Percentiles rank a stretch among this genome's conserved stretches.
Conservation (phyloP, 2,888 invertebrate species). For the Latrodectus hesperus region DNA sequence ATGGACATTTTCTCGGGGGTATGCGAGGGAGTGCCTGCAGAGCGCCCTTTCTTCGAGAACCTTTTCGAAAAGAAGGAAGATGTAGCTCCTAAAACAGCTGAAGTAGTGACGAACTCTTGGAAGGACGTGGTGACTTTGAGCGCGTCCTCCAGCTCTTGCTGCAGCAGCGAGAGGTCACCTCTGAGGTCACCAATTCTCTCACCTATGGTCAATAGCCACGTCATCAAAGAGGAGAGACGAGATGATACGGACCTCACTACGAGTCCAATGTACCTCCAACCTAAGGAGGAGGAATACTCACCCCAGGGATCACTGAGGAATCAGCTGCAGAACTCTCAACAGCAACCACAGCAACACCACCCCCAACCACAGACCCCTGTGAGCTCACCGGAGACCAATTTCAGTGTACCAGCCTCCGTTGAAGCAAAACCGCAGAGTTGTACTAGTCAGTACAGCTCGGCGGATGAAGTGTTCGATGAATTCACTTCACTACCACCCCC, state of each 20-base stretch:
- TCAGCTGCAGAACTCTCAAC: constrained; percentile 1
- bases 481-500: constrained; percentile 34
- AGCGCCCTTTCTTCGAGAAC: constrained; percentile 75
- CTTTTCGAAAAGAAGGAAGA: constrained; percentile 72
- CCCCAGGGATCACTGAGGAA: constrained; percentile 21
- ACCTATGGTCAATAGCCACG: constrained; percentile 31
- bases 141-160: constrained; percentile 71
- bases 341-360: constrained; percentile 17
- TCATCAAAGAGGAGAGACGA: constrained; percentile 37
- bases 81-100: constrained; percentile 60
- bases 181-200: constrained; percentile 59
- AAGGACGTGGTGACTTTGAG: constrained; percentile 71
- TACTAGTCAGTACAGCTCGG: constrained; percentile 63
- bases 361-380: constrained; percentile 44
- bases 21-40: constrained; percentile 65
- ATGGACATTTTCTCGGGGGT: constrained; percentile 64
- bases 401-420: constrained; percentile 43
- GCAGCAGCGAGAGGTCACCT: constrained; percentile 64
- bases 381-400: constrained; percentile 45
- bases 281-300: constrained; percentile 53
- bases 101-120: constrained; percentile 71
- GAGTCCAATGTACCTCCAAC: constrained; percentile 40
- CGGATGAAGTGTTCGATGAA: constrained; percentile 64
- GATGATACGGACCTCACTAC: constrained; percentile 25
- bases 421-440: constrained; percentile 61